Base-by-base conservation (phyloP, 1,140 invertebrate genomes). In the Tetramorium parvispinum region DNA sequence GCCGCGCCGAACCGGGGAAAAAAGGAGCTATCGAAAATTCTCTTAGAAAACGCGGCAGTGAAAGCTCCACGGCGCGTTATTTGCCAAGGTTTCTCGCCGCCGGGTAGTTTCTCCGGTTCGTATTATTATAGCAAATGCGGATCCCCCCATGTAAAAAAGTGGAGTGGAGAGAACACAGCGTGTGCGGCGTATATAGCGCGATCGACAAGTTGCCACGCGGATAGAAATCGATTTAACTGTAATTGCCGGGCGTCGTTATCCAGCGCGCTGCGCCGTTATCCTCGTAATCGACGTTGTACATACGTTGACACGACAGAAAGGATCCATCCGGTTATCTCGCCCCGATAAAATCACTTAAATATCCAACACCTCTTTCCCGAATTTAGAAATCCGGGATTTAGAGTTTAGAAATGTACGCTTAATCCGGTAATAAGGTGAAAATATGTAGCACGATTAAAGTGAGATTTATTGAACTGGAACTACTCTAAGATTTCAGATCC, bases 191-290 rank as follows among this genome's bases (percentile, higher is more conserved):
- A 73, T 32, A 79, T 32, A 82, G 49, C 66, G 24, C 55, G 86
- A 85, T 85, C 86, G 70, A 85, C 82, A n/a, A 75, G 24, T 61
- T 68, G 57, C 66, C 46, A 13, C 61, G 81, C 68, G 37, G 55
- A 55, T 63, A 40, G 46, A 51, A 53, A 73, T 85, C 70, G 75
- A 79, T 86, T 86, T 73, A 55, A 66, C 46, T 46, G 66, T 81
- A 88, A 87, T 88, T 83, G 71, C 78, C 57, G 49, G 77, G 55
- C 40, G 51, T 85, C 57, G 79, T 66, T 55, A 87, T 37, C 66
- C 13, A 43, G 8, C 57, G 37, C 46, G 70, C 18, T 40, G 18
- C 55, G 49, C 53, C 53, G 79, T 73, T 59, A 82, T 70, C 53
- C 81, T 59, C 40, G 70, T 59, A 73, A 87, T 70, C 79, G 57